Evolutionary conservation across 2,888 invertebrate genomes (phyloP), one percentile per base, ranked within the genome.

Genomic region (Hybos culiciformis): DNA sequence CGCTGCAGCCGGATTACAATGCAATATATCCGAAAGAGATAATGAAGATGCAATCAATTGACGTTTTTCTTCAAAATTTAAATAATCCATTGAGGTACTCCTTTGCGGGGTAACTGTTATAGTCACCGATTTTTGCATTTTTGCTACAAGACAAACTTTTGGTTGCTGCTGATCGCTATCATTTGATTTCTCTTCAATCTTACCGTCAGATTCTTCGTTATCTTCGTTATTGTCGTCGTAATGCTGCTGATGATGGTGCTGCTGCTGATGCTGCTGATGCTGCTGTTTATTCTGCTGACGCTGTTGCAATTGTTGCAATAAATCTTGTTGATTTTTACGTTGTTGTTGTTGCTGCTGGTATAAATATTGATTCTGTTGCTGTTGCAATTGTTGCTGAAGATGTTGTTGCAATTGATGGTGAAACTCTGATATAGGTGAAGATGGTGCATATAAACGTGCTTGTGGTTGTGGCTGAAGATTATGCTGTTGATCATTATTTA

Each of bases 51-150:
- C 88, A 52, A 90, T 90, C 60, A 90, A 70, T 68, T 87, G 85
- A 56, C 88, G 73, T 65, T 87, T 87, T 72, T 90, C 88, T 68
- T 88, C 87, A 65, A 90, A 90, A 70, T 90, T 88, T 45, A 90
- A 74, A 70, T 85, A 84, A 72, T 87, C 87, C 71, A 87, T 74
- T 60, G 85, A 85, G 67, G 79, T 84, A 69, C 85, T 85, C 57
- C 84, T 68, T 56, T 80, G 80, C 1, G 80, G 80, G 23, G 75
- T 73, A 23, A 79, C 78, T 5, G 65, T 65, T 21, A 80, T 78
- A 41, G 79, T 77, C 45, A 78, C 77, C 15, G 74, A 75, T 53
- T 77, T 77, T 43, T 67, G 66, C 63, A 67, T 64, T 53, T 65
- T 66, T 32, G 65, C 65, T 47, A 65, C 66, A 26, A 65, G 61